phyloP scores from a whole-genome alignment of 2,113 vertebrate genomes.

The Oreochromis tanganicae region DNA sequence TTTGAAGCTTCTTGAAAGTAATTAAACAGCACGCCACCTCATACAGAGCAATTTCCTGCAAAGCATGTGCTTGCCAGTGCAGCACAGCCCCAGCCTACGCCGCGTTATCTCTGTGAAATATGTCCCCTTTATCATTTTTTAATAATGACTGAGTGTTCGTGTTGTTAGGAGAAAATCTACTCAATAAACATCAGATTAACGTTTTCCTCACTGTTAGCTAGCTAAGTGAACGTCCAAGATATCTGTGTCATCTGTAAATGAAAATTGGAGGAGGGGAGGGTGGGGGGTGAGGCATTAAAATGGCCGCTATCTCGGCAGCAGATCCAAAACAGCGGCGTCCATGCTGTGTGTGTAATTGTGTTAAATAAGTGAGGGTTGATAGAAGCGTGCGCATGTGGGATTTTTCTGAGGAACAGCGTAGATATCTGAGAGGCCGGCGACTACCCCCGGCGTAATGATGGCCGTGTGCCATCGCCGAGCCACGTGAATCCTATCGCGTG shows the following conservation, averaged over 20 bases:
- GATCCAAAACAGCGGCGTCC: slow-evolving; percentile 19
- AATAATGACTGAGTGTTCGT: slow-evolving; percentile 64
- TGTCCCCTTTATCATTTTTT: slow-evolving; percentile 66
- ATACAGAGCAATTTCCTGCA: slow-evolving; percentile 64
- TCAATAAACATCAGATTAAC: slow-evolving; percentile 54
- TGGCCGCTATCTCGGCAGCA: slow-evolving; percentile 9
- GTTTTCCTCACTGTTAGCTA: slow-evolving; percentile 45
- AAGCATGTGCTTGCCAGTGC: slow-evolving; percentile 50
- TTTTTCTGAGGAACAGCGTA: not conserved
- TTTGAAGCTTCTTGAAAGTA: slow-evolving; percentile 62
- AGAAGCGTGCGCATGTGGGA: slow-evolving; percentile 27
- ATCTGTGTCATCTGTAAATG: slow-evolving; percentile 43
- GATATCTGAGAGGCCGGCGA: slow-evolving; percentile 34
- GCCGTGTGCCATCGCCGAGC: slow-evolving; percentile 21
- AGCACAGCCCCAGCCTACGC: slow-evolving; percentile 25
- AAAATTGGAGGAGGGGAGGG: not conserved
- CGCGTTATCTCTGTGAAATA: slow-evolving; percentile 68
- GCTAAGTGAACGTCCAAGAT: slow-evolving; percentile 42
- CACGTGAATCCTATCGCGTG: slow-evolving; percentile 58
- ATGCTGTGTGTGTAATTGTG: slow-evolving; percentile 33
- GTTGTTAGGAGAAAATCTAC: slow-evolving; percentile 54
- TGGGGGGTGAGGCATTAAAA: slow-evolving; percentile 20
- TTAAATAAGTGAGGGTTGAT: slow-evolving; percentile 35
- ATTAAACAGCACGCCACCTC: slow-evolving; percentile 70
- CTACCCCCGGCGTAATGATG: slow-evolving; percentile 31